Conservation (phyloP, 2,797 vertebrate species). For the Epinephelus coioides region DNA sequence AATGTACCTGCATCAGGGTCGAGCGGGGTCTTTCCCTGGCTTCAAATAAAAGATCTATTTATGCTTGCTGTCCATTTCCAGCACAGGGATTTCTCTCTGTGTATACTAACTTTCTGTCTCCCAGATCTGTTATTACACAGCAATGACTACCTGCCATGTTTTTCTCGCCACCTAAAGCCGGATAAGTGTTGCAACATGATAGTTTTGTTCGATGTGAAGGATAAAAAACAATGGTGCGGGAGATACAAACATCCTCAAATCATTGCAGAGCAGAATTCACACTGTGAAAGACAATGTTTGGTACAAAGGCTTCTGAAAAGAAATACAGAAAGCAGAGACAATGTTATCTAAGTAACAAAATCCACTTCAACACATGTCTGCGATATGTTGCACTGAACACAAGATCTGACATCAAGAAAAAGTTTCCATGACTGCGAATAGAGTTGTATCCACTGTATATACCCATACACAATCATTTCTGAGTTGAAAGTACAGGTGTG, state of each 20-base stretch:
- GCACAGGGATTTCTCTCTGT: slow-evolving; percentile 9
- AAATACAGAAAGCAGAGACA: background rate
- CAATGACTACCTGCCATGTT: slow-evolving; percentile 50
- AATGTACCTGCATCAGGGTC: slow-evolving; percentile 43
- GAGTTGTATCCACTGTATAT: background rate
- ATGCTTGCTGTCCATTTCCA: slow-evolving; percentile 50
- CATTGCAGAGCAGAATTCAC: slow-evolving; percentile 22
- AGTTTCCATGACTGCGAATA: background rate
- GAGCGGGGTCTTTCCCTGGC: slow-evolving; percentile 31
- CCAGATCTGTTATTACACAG: slow-evolving; percentile 37
- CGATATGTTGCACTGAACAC: background rate
- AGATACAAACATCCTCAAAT: slow-evolving; percentile 37
- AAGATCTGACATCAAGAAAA: background rate
- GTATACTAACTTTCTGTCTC: slow-evolving; percentile 34
- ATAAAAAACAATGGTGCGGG: slow-evolving; percentile 15
- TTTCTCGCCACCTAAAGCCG: slow-evolving; percentile 27
- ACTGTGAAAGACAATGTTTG: slow-evolving; percentile 32
- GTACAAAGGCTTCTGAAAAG: background rate
- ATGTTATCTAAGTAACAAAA: background rate
- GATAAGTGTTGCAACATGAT: slow-evolving; percentile 35
- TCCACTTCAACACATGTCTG: background rate
- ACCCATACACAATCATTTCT: background rate
- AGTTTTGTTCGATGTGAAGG: slow-evolving; percentile 45
- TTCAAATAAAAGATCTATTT: slow-evolving; percentile 53
- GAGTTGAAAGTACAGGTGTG: slow-evolving; percentile 6